phyloP scores from a whole-genome alignment of 2,888 invertebrate genomes.

The Latheticus oryzae region DNA sequence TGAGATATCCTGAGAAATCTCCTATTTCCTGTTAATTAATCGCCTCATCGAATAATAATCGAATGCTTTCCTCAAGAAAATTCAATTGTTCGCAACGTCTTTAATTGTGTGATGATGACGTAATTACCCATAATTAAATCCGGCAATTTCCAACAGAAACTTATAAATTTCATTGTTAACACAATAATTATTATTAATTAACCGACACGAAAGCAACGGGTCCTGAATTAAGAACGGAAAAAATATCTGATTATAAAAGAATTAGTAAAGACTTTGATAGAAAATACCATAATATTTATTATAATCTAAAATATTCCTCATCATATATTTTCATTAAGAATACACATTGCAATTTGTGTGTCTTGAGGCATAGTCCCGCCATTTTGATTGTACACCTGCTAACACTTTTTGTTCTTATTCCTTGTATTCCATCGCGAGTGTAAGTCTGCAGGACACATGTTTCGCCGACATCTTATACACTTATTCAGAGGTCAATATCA shows the following conservation, averaged over 20 bases:
- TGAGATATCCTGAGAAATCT: too few species aligned
- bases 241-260: slow-evolving; percentile 20
- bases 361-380: slow-evolving; percentile 51
- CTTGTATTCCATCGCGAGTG: slow-evolving; percentile 37
- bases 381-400: slow-evolving; percentile 61
- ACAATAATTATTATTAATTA: slow-evolving; percentile 27
- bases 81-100: slow-evolving; percentile 29
- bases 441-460: slow-evolving; percentile 60
- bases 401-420: slow-evolving; percentile 59
- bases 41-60: too few species aligned
- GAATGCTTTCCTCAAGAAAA: slow-evolving; percentile 36
- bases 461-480: neutral
- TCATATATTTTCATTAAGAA: too few species aligned
- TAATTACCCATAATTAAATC: slow-evolving; percentile 29
- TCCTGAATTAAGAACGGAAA: slow-evolving; percentile 11
- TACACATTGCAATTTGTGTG: slow-evolving; percentile 20
- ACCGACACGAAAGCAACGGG: slow-evolving; percentile 18
- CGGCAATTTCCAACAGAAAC: slow-evolving; percentile 28
- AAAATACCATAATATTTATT: too few species aligned
- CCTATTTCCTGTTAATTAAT: too few species aligned
- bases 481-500: slow-evolving; percentile 31
- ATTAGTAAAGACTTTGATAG: too few species aligned
- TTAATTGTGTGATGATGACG: slow-evolving; percentile 33
- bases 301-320: too few species aligned
- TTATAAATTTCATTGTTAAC: slow-evolving; percentile 32